Percentiles rank a stretch among this genome's conserved stretches.
Conservation (phyloP, 2,888 invertebrate genomes). For the Megamerina dolium region DNA sequence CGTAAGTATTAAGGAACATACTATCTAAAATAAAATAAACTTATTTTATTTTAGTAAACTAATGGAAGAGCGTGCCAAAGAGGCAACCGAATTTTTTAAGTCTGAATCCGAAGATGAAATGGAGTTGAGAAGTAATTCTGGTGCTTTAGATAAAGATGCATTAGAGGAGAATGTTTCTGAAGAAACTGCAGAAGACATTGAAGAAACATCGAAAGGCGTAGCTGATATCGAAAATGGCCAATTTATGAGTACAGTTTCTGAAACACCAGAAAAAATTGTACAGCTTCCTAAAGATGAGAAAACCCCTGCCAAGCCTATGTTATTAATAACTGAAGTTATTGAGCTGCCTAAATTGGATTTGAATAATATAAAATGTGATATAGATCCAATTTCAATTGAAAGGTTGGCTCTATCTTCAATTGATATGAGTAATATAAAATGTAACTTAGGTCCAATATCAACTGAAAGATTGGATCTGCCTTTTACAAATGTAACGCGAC, state of each 20-base stretch:
- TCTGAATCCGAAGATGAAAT: constrained; percentile 53
- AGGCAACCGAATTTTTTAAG: constrained; percentile 69
- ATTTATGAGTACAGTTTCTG: background rate
- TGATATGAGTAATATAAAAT: constrained; percentile 6
- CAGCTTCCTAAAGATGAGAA: too few species aligned
- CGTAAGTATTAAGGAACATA: constrained; percentile 49
- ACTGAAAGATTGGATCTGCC: background rate
- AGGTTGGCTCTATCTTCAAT: background rate
- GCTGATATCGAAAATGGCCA: constrained; percentile 2
- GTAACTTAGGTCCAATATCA: constrained; percentile 16
- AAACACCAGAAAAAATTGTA: background rate
- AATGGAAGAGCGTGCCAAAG: constrained; percentile 66
- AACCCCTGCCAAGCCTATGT: constrained; percentile 14
- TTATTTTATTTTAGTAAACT: constrained; percentile 52
- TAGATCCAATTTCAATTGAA: constrained; percentile 16
- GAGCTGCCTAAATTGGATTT: constrained; percentile 37
- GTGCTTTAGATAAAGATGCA: constrained; percentile 7
- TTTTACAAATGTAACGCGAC: background rate
- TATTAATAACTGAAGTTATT: constrained; percentile 27
- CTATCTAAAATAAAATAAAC: too few species aligned
- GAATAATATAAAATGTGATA: constrained; percentile 21
- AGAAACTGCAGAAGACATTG: background rate
- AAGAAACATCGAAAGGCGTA: constrained; percentile 4
- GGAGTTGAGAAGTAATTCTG: constrained; percentile 16
- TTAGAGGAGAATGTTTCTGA: constrained; percentile 1